Evolutionary conservation across 2,888 invertebrate genomes (phyloP).

Genomic region (Andricus quercusramuli): DNA sequence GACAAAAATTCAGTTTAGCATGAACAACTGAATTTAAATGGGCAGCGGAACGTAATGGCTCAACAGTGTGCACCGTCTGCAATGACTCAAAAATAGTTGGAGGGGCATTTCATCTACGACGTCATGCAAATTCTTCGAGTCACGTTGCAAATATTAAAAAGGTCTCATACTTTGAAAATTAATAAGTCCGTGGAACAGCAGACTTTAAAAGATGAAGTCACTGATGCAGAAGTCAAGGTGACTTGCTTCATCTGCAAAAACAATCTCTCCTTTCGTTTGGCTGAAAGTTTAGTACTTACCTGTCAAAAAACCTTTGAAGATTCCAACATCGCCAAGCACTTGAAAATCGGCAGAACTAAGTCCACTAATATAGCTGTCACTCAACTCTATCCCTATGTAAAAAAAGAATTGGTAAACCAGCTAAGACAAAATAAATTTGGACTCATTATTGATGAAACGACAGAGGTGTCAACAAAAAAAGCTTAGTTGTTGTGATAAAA

Average conservation of each 20-base stretch:
- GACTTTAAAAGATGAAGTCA: background rate
- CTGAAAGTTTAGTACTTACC: background rate
- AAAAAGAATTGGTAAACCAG: background rate
- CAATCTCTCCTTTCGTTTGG: background rate
- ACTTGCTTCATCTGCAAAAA: background rate
- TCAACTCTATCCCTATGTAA: background rate
- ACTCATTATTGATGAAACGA: constrained; percentile 4
- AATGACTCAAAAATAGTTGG: background rate
- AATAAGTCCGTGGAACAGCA: background rate
- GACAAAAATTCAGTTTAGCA: background rate
- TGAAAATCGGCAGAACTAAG: constrained; percentile 2
- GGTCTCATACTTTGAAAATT: background rate
- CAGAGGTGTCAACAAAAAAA: constrained; percentile 17
- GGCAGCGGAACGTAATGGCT: background rate
- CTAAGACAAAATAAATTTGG: background rate
- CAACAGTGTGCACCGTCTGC: background rate
- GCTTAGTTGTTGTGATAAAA: constrained; percentile 39
- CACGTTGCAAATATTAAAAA: constrained; percentile 1
- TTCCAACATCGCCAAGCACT: background rate
- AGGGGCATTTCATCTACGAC: constrained; percentile 20
- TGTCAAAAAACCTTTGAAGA: background rate
- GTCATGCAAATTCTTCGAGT: background rate
- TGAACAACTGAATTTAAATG: background rate
- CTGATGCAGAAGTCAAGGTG: background rate
- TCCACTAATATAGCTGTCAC: background rate